phyloP scores from a whole-genome alignment of 2,113 vertebrate genomes.

The Phodopus roborovskii region DNA sequence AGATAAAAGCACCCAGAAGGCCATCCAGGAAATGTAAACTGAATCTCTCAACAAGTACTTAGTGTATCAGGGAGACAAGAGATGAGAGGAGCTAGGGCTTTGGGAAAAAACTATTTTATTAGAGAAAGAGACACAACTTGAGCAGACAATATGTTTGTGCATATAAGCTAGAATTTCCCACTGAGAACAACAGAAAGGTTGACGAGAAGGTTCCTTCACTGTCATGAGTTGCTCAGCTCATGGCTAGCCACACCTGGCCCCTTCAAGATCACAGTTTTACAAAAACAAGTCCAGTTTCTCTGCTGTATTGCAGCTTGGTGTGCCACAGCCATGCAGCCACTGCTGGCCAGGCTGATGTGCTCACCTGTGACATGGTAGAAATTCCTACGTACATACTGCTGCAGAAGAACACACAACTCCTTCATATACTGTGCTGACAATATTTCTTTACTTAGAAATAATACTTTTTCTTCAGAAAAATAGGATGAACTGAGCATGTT shows the following conservation, averaged over 20 bases:
- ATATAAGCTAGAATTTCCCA: not conserved
- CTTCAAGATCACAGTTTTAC: not conserved
- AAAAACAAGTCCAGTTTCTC: not conserved
- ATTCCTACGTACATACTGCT: not conserved
- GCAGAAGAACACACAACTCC: not conserved
- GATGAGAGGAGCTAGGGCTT: not conserved
- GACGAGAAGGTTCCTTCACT: not conserved
- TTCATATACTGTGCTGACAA: not conserved
- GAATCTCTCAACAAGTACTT: not conserved
- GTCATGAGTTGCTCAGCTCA: not conserved
- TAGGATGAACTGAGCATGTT: not conserved
- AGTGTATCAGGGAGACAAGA: not conserved
- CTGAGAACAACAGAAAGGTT: not conserved
- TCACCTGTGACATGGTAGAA: not conserved
- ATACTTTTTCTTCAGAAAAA: not conserved
- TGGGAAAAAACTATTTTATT: conserved; percentile 26
- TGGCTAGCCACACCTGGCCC: not conserved
- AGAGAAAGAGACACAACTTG: not conserved
- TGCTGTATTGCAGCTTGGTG: not conserved
- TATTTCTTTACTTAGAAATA: conserved; percentile 5
- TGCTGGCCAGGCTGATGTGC: not conserved
- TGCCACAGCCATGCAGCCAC: not conserved
- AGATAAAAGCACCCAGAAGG: not conserved
- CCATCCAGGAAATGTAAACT: not conserved
- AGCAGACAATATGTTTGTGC: not conserved